Percentiles rank a stretch among this genome's conserved stretches.
Evolutionary conservation across 2,797 vertebrate species (phyloP).

Genomic region (Carapus acus): DNA sequence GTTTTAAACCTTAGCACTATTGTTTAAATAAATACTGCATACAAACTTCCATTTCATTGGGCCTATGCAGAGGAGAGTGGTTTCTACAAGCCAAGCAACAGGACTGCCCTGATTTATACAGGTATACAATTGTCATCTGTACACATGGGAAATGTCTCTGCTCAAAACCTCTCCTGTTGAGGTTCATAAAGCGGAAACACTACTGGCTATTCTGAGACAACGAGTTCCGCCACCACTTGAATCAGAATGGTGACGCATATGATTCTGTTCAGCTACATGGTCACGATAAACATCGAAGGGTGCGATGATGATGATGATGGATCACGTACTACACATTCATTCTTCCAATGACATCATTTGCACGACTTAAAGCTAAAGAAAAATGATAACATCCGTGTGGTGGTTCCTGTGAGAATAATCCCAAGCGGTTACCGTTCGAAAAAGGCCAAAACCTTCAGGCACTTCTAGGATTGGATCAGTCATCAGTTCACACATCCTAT

Average conservation of each 20-base stretch:
- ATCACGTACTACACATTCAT: slow-evolving; percentile 47
- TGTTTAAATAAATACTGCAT: slow-evolving; percentile 61
- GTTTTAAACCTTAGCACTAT: slow-evolving; percentile 56
- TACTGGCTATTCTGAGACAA: slow-evolving; percentile 1
- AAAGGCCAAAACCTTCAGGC: slow-evolving; percentile 72
- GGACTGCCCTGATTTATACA: slow-evolving; percentile 37
- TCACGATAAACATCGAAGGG: slow-evolving; percentile 50
- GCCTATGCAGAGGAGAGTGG: slow-evolving; percentile 46
- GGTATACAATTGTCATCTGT: slow-evolving; percentile 39
- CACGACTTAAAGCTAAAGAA: slow-evolving; percentile 57
- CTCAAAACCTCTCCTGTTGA: slow-evolving; percentile 38
- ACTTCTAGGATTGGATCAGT: slow-evolving; percentile 72
- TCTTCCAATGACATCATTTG: slow-evolving; percentile 50
- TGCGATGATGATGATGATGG: no score
- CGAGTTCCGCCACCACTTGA: background rate
- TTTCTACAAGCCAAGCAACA: slow-evolving; percentile 48
- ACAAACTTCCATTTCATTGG: slow-evolving; percentile 35
- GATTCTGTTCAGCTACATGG: slow-evolving; percentile 41
- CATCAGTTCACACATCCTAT: slow-evolving; percentile 54
- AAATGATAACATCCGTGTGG: slow-evolving; percentile 43
- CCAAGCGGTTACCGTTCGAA: slow-evolving; percentile 59
- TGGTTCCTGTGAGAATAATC: slow-evolving; percentile 56
- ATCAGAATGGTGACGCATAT: slow-evolving; percentile 11
- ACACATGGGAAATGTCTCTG: slow-evolving; percentile 35
- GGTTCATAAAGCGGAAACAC: slow-evolving; percentile 11